Base-by-base conservation (phyloP, 2,797 vertebrate genomes). In the Syngnathus acus region DNA sequence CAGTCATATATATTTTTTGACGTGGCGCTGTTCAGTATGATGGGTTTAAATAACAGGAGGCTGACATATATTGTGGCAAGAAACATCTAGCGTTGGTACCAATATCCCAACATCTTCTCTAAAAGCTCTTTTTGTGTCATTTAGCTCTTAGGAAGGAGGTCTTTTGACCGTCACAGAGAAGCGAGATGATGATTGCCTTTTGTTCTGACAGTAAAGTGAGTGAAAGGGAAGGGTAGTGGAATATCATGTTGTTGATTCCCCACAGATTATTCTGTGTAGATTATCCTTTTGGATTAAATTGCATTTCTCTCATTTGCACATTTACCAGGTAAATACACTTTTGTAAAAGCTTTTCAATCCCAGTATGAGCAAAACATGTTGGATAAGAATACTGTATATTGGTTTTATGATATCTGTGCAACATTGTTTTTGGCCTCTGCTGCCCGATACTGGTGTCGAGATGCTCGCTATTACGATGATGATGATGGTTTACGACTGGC, bases 211-310 rank as follows among this genome's bases (percentile, higher is more conserved):
- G 21, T 11, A 11, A 40, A 53, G n/a, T 53, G 19, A 53, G 50
- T 53, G 51, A 53, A 53, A 60, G 14, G 17, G 40, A 40, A 60
- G 19, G 4, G 11, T 40, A n/a, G 17, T 40, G 19, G 58, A 58
- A 58, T 38, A 38, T 38, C 7, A 58, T 58, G 55, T 16, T 21
- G 19, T 38, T 58, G 5, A 38, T 59, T 54, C 39, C 8, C 19
- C 19, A 2, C 38, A 42, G 58, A 60, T 60, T 60, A 60, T 60
- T 40, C 45, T 47, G 45, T 42, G 3, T 40, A 42, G 58, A 60
- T 60, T 60, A 60, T 60, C 58, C 38, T 19, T 60, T 60, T 40
- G 58, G 58, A 40, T 21, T 60, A 60, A 60, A 42, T 9, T 42
- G 38, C 58, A 10, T 21, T n/a, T 39, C n/a, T 60, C 17, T 40